Base-by-base conservation (phyloP, 2,888 invertebrate species). In the Heteromyza rotundicornis region DNA sequence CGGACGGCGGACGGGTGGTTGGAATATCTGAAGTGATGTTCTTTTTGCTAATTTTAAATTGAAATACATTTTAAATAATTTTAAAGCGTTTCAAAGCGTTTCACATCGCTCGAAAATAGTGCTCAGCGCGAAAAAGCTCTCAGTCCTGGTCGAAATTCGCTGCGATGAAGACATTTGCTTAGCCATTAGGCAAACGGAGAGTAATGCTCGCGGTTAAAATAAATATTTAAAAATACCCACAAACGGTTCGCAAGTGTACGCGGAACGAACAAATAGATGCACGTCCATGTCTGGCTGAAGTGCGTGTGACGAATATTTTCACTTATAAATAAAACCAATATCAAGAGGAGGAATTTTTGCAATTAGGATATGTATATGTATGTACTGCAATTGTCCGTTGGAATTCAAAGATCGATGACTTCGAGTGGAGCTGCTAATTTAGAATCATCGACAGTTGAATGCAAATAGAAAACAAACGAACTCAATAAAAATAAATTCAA, bases 131-230 rank as follows among this genome's bases (percentile, higher is more conserved):
- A n/a, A 70, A 73, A 78, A 76, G 78, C 80, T 79, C 68, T 80
- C 77, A 81, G 81, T 81, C 79, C 79, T 79, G 76, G 75, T 77
- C 78, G 77, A 80, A 78, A 80, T 76, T 78, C 70, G 77, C 79
- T 76, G 75, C 80, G 77, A 80, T 79, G 77, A 77, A 76, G 78
- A 82, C 77, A 72, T 67, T 65, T 24, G 14, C 47, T 62, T 50
- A 24, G 24, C n/a, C 27, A 35, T 62, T 62, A 57, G 47, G 58
- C 62, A 60, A 59, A 60, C 52, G 59, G 19, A 52, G 50, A 47
- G 57, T 16, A 36, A 36, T 47, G 36, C 14, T 51, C 20, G 64
- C 35, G 47, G 36, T 24, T 32, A n/a, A n/a, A n/a, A n/a, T n/a
- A n/a, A n/a, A n/a, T n/a, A n/a, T n/a, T n/a, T n/a, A n/a, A n/a